A percentile compares a stretch with the other conserved stretches of the same genome.
phyloP scores from a whole-genome alignment of 1,140 invertebrate species.

The Drosophila baimaii region DNA sequence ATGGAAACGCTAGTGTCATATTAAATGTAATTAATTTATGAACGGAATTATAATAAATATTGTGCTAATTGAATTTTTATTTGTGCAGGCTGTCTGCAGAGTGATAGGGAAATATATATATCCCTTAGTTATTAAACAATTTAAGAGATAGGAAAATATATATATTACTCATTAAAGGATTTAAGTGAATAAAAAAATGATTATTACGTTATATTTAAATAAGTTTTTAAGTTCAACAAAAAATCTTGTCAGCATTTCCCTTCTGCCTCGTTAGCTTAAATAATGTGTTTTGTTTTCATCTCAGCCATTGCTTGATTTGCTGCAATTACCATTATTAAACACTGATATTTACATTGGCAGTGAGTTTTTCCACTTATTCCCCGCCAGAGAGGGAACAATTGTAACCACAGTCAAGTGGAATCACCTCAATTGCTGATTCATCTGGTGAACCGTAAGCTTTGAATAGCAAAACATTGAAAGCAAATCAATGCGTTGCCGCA shows the following conservation, averaged over 20 bases:
- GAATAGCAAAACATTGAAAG: conserved; percentile 31
- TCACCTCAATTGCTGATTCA: conserved; percentile 20
- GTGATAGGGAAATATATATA: too few species aligned
- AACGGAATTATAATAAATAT: background rate
- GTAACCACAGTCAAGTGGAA: conserved; percentile 30
- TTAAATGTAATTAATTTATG: conserved; percentile 18
- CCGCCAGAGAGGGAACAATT: conserved; percentile 1
- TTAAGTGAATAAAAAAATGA: background rate
- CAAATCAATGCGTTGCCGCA: conserved; percentile 38
- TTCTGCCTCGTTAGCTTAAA: background rate
- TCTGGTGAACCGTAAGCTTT: conserved; percentile 35
- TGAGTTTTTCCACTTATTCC: background rate
- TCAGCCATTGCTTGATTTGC: background rate
- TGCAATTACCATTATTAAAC: background rate
- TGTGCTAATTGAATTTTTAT: conserved; percentile 2
- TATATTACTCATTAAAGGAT: background rate
- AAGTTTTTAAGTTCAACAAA: too few species aligned
- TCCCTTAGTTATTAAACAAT: background rate
- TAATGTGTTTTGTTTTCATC: background rate
- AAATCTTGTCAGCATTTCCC: too few species aligned
- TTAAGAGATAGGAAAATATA: background rate
- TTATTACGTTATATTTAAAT: too few species aligned
- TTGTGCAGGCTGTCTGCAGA: background rate
- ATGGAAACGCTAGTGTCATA: conserved; percentile 1
- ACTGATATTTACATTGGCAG: background rate